phyloP scores from a whole-genome alignment of 1,140 invertebrate species.

The Parapsyche elsis region DNA sequence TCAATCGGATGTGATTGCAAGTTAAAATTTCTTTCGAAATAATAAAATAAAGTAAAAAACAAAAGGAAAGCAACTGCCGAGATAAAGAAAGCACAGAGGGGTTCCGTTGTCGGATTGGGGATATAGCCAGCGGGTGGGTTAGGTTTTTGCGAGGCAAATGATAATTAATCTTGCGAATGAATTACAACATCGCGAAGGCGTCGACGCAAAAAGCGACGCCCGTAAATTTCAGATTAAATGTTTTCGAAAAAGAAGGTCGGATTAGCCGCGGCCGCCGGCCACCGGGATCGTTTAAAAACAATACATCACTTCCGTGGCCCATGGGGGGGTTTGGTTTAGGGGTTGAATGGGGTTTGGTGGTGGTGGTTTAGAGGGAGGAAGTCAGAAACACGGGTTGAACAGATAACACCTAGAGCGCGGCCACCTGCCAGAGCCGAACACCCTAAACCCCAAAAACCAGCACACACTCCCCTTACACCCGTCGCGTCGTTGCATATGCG shows the following conservation, averaged over 20 bases:
- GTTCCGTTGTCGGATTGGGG: no score
- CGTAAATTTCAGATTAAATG: constrained; percentile 39
- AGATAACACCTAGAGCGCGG: constrained; percentile 29
- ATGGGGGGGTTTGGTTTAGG: neutral
- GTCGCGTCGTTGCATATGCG: no score
- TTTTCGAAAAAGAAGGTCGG: constrained; percentile 33
- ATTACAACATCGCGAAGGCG: constrained; percentile 18
- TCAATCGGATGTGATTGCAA: no score
- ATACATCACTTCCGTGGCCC: constrained; percentile 39
- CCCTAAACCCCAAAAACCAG: neutral
- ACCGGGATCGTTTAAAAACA: constrained; percentile 44
- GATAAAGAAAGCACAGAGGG: neutral
- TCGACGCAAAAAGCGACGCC: constrained; percentile 15
- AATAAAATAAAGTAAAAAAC: no score
- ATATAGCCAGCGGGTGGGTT: no score
- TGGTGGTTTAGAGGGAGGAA: neutral
- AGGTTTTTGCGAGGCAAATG: neutral
- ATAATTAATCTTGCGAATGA: constrained; percentile 39
- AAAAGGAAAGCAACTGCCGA: no score
- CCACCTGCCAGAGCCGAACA: neutral
- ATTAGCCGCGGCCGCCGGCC: neutral
- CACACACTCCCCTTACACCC: no score
- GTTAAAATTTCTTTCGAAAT: neutral
- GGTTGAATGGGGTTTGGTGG: no score
- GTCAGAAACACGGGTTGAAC: constrained; percentile 45